Evolutionary conservation across 2,888 invertebrate genomes (phyloP), one percentile per base, ranked within the genome.

Genomic region (Girardia tigrina): DNA sequence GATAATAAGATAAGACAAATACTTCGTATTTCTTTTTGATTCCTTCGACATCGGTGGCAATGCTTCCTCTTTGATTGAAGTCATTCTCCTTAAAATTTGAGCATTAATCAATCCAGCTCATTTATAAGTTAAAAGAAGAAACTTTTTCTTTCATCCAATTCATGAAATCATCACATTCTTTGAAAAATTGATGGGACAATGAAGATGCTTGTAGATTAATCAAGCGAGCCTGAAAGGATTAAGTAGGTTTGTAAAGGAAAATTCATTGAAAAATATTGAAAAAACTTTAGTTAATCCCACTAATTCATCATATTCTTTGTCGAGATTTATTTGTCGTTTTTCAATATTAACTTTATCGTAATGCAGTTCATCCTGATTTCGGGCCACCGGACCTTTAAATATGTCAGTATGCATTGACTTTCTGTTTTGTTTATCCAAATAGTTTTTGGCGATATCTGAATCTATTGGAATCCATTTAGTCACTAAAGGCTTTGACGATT

Each of bases 91-190:
- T 12, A 69, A 20, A 56, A 2, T 12, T 56, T 2, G 56, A 6
- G 23, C 4, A n/a, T n/a, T n/a, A 70, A 70, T 26, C 26, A 29
- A 29, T 29, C 23, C 8, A 72, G 36, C n/a, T 27, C 28, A 29
- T 20, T 26, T n/a, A 14, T 29, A 1, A 29, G 2, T 8, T 69
- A 42, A n/a, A 26, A 70, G 20, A 42, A 69, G 14, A 28, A n/a
- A 85, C 85, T 79, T 94, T 94, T 79, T 95, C 95, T 80, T 90
- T 90, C 85, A 95, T 93, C 95, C 97, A 98, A 80, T 89, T 89
- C 84, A 95, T 94, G 82, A 98, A 94, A 85, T 94, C 94, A 81
- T 95, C 94, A 84, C 97, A 97, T 82, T 97, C 95, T 12, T 91
- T 89, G 85, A 92, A 94, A 87, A 97, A 94, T 75, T 90, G 90